Evolutionary conservation across 2,797 vertebrate genomes (phyloP), one percentile per base, ranked within the genome.

Genomic region (Morus bassanus): DNA sequence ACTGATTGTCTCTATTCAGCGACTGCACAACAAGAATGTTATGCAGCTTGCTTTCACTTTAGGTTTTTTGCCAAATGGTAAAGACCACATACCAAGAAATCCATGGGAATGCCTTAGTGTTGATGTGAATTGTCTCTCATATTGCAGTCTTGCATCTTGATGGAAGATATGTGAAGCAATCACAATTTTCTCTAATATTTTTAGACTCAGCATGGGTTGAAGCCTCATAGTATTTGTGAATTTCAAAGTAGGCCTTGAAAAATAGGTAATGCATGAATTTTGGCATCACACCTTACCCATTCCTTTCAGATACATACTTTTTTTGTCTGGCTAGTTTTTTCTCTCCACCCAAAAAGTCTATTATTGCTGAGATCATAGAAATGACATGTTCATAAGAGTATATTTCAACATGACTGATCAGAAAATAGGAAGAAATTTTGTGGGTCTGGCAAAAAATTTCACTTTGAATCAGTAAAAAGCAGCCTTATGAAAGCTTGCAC

Each of bases 201-300:
- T 86, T 37, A 57, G 18, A n/a, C 53, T 83, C 69, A 46, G 24
- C 27, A 31, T 73, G 25, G 28, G 18, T 63, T 54, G 18, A 91
- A 86, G 60, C 27, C 9, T 56, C 19, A 37, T 8, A n/a, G n/a
- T 39, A 50, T 70, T 88, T 59, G 56, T n/a, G 45, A 85, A 56
- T 91, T 93, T 93, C 33, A 72, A 75, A 88, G 41, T 23, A 82
- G 89, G 10, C 35, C 59, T 73, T 94, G 69, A 86, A 86, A 93
- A 93, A 65, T 35, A 25, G 63, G 30, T 60, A 94, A 72, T n/a
- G 21, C 2, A 0, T 79, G n/a, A 16, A 41, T 82, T 95, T 90
- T 85, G 51, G 51, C 6, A 2, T 82, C 59, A 85, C 31, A 51
- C 13, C 23, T 59, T 77, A n/a, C 33, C n/a, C 27, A 39, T 77